Evolutionary conservation across 2,113 vertebrate species (phyloP), one percentile per base, ranked within the genome.

Genomic region (Rhipidura dahli): DNA sequence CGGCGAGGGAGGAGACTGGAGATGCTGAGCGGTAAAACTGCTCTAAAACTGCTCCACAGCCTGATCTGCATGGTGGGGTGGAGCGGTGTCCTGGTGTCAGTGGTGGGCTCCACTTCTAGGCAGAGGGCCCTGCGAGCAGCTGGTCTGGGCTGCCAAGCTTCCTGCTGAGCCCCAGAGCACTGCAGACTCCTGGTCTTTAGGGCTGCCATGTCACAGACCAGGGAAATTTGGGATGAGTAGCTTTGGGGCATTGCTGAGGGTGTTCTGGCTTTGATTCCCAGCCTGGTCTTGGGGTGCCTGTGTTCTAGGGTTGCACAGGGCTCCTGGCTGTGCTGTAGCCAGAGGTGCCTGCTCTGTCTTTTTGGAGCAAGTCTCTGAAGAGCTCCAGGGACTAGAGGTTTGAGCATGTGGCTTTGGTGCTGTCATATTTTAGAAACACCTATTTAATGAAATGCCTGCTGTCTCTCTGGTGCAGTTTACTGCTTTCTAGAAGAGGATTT

Each of bases 181-280:
- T 54, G 31, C 33, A 69, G 78, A 17, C 14, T 59, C 26, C n/a
- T 27, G 54, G 33, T 84, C 11, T 40, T 78, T 1, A 4, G 11
- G 40, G 44, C 39, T 79, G 61, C 60, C 2, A 0, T 47, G 35
- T 54, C 0, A 64, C 40, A 56, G 13, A 33, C 63, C 1, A 8
- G 19, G 16, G 15, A 5, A 6, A 16, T 57, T 78, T 33, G 70
- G 31, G 39, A 8, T 6, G 44, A 22, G 51, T 44, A 64, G 13
- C 5, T 44, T 39, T 0, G 0, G 21, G 20, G 19, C 9, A 3
- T 33, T 83, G 45, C 54, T 1, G 3, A 31, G 30, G 28, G 24
- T 20, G 7, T 70, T 28, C 13, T 54, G 57, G 27, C n/a, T 82
- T 84, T 39, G 39, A 27, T 56, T 83, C 31, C 49, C 37, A 49